Evolutionary conservation across 2,888 invertebrate species (phyloP), one percentile per base, ranked within the genome.

Genomic region (Girardia tigrina): DNA sequence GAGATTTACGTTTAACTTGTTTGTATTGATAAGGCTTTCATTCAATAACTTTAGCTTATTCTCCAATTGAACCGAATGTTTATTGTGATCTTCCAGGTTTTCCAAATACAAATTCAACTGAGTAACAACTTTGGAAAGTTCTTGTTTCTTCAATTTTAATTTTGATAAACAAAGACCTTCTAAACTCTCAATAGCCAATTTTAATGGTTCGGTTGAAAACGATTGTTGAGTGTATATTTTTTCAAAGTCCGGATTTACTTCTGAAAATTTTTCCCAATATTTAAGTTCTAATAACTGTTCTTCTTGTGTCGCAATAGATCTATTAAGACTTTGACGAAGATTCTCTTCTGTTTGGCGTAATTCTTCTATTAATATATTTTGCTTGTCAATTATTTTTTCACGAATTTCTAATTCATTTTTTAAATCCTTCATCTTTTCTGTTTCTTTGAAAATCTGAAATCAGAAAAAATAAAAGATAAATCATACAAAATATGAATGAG

Each of bases 261-360:
- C 23, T 20, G n/a, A 20, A n/a, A 56, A 56, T 20, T 4, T 56
- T 56, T 56, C 56, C 56, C 56, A 56, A 56, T 56, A 56, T 56
- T 56, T 56, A 4, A 56, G n/a, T 56, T 56, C 56, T 56, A 56
- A 56, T 8, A 56, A 2, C 23, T 56, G 56, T 56, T 56, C 56
- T 56, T 56, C 56, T 56, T 56, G 56, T 20, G 23, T 56, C 4
- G 56, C 56, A n/a, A 56, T 56, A 20, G 56, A 56, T 6, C 56
- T n/a, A 56, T 56, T 56, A n/a, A 56, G 56, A 56, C 56, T 56
- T 56, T 56, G 56, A 56, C 56, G 56, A 56, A 56, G 56, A 56
- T 23, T 56, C 6, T 16, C 23, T 56, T 56, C 56, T n/a, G 56
- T 56, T 56, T 56, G 56, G 23, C 56, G 56, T 16, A 56, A 56